Base-by-base conservation (phyloP, 2,113 vertebrate species). In the Isichthys henryi region DNA sequence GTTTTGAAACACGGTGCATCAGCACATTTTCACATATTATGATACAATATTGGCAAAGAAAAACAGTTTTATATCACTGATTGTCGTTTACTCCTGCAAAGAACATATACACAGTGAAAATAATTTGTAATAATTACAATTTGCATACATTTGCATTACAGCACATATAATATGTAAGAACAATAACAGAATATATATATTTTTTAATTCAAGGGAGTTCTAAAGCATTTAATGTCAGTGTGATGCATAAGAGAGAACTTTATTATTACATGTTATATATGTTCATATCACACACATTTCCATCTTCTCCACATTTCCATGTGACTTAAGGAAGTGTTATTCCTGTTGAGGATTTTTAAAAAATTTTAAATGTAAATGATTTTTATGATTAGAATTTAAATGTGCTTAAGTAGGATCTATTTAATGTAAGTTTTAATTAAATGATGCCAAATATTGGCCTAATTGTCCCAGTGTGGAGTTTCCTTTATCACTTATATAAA, bases 371-470 rank as follows among this genome's bases (percentile, higher is more conserved):
- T 85, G 21, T 48, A 49, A 85, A 46, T 46, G 11, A 49, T 85
- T 85, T 23, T 48, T 27, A 19, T 39, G 31, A 48, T 49, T 85
- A 85, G 83, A 85, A 85, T 85, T 85, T 48, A 27, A 85, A 85
- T 85, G 46, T 85, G 45, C 83, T 85, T 31, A 49, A 85, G 83
- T 49, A 50, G 46, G 82, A 85, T 48, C 46, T n/a, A 49, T 49
- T 85, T 46, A 85, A 85, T 77, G 45, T 50, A 85, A 49, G 83
- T 27, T 49, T 48, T 85, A 85, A 85, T 85, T 49, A 27, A 85
- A 74, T 49, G 43, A 83, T 19, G 3, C 39, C 80, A 45, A 46
- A 43, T 83, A 83, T 83, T 6, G n/a, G 43, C 83, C 83, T 85
- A 49, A 50, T 48, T 85, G n/a, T 85, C 21, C 83, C 45, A 48